A percentile compares a stretch with the other conserved stretches of the same genome.
Evolutionary conservation across 2,888 invertebrate species (phyloP).

Genomic region (Hydraecia micacea): DNA sequence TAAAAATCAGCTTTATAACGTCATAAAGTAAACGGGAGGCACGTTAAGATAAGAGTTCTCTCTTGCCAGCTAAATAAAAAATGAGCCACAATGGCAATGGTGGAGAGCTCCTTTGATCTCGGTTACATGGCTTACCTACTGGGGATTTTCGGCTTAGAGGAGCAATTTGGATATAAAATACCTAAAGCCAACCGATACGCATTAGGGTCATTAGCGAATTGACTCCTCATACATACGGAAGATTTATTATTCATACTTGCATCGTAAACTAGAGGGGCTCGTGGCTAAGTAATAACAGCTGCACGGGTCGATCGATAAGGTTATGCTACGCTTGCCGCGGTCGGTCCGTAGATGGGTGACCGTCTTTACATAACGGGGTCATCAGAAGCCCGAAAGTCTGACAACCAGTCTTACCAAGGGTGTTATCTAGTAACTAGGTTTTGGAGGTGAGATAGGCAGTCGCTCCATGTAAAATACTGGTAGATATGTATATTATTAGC

Average conservation of each 20-base stretch:
- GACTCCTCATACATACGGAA: constrained; percentile 68
- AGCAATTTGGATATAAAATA: constrained; percentile 89
- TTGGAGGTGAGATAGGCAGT: background rate
- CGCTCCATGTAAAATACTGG: background rate
- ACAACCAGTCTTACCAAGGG: background rate
- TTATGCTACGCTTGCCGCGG: background rate
- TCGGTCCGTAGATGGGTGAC: background rate
- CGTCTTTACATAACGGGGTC: background rate
- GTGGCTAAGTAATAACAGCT: background rate
- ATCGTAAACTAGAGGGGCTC: constrained; percentile 15
- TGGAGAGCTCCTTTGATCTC: constrained; percentile 87
- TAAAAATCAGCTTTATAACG: constrained; percentile 90
- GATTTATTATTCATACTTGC: constrained; percentile 17
- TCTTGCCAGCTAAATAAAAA: constrained; percentile 87
- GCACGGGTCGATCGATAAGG: background rate
- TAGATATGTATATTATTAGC: too few species aligned
- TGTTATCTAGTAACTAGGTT: background rate
- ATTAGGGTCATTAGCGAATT: constrained; percentile 88
- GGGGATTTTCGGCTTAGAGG: constrained; percentile 85
- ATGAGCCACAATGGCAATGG: constrained; percentile 90
- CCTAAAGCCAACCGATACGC: constrained; percentile 84
- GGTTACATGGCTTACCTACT: constrained; percentile 88
- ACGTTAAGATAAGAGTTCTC: constrained; percentile 88
- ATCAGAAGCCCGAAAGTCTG: background rate
- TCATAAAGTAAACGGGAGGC: constrained; percentile 87